Percentiles rank a stretch among this genome's conserved stretches.
Conservation (phyloP, 2,888 invertebrate species). For the Mongoloraphidia duomilia region DNA sequence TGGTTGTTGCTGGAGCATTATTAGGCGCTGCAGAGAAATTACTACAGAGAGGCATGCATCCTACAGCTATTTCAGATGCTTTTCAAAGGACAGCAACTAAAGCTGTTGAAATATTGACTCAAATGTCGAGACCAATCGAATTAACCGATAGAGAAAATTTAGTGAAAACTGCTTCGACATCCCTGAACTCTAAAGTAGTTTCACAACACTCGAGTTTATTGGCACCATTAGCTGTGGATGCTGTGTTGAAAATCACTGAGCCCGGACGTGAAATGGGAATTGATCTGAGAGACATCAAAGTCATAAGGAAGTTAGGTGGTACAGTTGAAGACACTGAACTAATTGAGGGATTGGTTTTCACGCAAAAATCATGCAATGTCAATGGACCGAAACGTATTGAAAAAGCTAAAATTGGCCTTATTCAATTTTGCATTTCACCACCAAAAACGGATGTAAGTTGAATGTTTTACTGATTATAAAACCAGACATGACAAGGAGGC, state of each 20-base stretch:
- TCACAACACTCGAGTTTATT: constrained; percentile 92
- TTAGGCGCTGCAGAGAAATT: constrained; percentile 90
- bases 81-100: constrained; percentile 77
- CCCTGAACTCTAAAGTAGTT: constrained; percentile 97
- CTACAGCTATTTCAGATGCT: constrained; percentile 92
- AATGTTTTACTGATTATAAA: neutral
- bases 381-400: constrained; percentile 89
- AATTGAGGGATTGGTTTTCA: constrained; percentile 88
- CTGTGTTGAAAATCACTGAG: constrained; percentile 76
- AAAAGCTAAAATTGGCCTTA: constrained; percentile 95
- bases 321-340: constrained; percentile 96
- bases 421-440: constrained; percentile 98
- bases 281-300: constrained; percentile 89
- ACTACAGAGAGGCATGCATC: constrained; percentile 88
- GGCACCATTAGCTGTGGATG: constrained; percentile 95
- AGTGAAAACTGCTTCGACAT: constrained; percentile 91
- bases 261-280: constrained; percentile 52
- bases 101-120: constrained; percentile 61
- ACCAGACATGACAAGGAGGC: too few species aligned
- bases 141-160: constrained; percentile 75
- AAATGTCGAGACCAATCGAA: constrained; percentile 77
- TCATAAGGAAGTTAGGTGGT: constrained; percentile 92
- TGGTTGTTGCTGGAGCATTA: constrained; percentile 91
- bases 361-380: constrained; percentile 73
- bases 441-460: constrained; percentile 90